Evolutionary conservation across 2,113 vertebrate species (phyloP), one percentile per base, ranked within the genome.

Genomic region (Cottus gobio): DNA sequence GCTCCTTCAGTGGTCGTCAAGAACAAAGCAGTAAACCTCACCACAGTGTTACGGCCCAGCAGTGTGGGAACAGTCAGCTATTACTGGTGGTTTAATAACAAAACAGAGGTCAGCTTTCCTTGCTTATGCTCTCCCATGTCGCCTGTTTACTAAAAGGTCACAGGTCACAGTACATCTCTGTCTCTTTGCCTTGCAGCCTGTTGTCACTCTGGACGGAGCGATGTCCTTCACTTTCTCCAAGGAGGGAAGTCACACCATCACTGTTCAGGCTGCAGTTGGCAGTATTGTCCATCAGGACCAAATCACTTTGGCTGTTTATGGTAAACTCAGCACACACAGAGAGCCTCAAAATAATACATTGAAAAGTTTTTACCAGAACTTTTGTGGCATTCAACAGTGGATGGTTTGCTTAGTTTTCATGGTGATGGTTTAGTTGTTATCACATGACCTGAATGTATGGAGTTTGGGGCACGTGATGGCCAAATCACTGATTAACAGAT

Each of bases 61-160:
- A 95, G 95, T 82, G 96, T 96, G 88, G 97, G 97, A 77, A 97
- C 97, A 0, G 95, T 98, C 60, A 96, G 95, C 18, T 98, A 97
- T 2, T 94, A 97, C 90, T 99, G 97, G 97, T 99, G 97, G 97
- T 96, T 98, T 70, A 96, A 96, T 24, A 98, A 99, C 91, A 97
- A 96, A 92, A 97, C 96, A 0, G 97, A 99, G 96, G 97, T 97
- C 63, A 84, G 79, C 12, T 18, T 65, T 13, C 1, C 26, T 72
- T 69, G 68, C 52, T 65, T 10, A 9, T 61, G 42, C n/a, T 42
- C 11, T 24, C 2, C 28, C 34, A 36, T 37, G 42, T 20, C 8
- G 18, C 8, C 44, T 28, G 0, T 70, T 66, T 30, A 37, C 15
- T 26, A 37, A 69, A 31, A 26, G 30, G 66, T 69, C 8, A 16